Evolutionary conservation across 2,888 invertebrate genomes (phyloP).

Genomic region (Dryomyza anilis): DNA sequence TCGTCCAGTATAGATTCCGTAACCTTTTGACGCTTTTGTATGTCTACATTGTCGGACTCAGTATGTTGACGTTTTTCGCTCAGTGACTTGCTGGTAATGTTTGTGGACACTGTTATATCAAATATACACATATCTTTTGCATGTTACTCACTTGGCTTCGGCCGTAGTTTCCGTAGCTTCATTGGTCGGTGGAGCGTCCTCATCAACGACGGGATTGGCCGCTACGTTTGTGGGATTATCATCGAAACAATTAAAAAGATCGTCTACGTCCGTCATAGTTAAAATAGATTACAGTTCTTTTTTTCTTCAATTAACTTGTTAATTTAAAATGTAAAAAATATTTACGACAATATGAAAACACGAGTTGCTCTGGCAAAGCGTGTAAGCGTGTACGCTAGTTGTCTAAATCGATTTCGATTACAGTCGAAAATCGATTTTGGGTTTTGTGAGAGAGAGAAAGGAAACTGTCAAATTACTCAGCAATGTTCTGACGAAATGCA

Average conservation of each 20-base stretch:
- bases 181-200: not conserved
- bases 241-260: slow-evolving; percentile 59
- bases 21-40: slow-evolving; percentile 40
- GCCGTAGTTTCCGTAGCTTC: not conserved
- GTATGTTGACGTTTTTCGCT: slow-evolving; percentile 32
- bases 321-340: no score
- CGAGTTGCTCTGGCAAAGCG: no score
- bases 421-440: no score
- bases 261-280: slow-evolving; percentile 57
- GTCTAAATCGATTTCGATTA: no score
- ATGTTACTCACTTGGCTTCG: slow-evolving; percentile 11
- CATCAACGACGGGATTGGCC: slow-evolving; percentile 27
- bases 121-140: slow-evolving; percentile 29
- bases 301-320: no score
- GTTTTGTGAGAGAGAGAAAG: no score
- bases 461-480: no score
- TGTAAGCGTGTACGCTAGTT: no score
- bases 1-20: slow-evolving; percentile 55
- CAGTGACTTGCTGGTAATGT: slow-evolving; percentile 25
- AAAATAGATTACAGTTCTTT: no score
- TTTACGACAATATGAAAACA: no score
- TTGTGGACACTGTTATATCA: not conserved
- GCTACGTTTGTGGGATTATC: slow-evolving; percentile 42
- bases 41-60: slow-evolving; percentile 26
- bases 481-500: no score